Percentiles rank a stretch among this genome's conserved stretches.
phyloP scores from a whole-genome alignment of 92 coral and sea anemone genomes.

The Umimayanthus kanabou region DNA sequence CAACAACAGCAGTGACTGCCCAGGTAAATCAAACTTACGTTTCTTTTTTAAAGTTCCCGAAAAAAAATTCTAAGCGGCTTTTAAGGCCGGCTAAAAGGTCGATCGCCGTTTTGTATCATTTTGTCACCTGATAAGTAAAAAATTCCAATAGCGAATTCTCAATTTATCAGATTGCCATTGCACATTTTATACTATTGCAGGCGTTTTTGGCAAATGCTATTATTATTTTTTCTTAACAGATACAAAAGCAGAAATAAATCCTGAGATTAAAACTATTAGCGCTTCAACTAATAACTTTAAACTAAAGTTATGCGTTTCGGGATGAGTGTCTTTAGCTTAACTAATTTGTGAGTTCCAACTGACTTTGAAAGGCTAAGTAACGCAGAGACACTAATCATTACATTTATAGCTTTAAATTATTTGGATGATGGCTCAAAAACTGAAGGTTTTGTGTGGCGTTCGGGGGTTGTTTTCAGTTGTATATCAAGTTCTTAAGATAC shows the following conservation, averaged over 20 bases:
- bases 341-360: conserved; percentile 3
- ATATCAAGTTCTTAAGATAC: conserved; percentile 6
- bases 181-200: background rate
- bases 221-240: conserved; percentile 2
- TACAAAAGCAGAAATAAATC: background rate
- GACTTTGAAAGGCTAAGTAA: background rate
- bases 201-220: background rate
- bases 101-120: conserved; percentile 9
- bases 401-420: background rate
- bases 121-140: conserved; percentile 33
- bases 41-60: background rate
- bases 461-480: background rate
- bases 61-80: background rate
- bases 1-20: background rate
- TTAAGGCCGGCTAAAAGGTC: background rate
- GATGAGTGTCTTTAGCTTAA: background rate
- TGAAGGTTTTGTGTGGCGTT: conserved; percentile 10
- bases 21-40: conserved; percentile 1
- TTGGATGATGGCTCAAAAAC: conserved; percentile 8
- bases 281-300: conserved; percentile 1
- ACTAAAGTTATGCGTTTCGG: background rate
- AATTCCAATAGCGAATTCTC: conserved; percentile 11
- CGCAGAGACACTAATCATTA: background rate
- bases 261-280: conserved; percentile 8
- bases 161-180: background rate